Evolutionary conservation across 2,113 vertebrate genomes (phyloP), one percentile per base, ranked within the genome.

Genomic region (Carassius gibelio): DNA sequence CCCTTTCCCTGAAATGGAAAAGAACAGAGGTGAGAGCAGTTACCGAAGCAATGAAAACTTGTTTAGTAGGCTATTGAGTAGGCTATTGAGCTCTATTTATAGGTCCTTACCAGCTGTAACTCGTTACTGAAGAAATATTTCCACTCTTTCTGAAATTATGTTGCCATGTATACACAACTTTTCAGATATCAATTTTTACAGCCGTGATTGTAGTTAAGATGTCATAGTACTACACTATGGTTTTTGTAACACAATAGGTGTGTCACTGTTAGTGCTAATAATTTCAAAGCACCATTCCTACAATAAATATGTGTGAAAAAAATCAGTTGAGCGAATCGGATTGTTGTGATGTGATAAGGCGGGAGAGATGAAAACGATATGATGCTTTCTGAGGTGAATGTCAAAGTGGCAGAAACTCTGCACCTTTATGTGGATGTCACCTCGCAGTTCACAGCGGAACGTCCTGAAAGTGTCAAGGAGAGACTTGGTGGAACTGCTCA

Each of bases 381-480:
- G 42, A 2, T 64, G 59, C n/a, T 34, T 52, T 50, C 80, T 52
- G 42, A 69, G 48, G 23, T 68, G 61, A 82, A 66, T 52, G 83
- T n/a, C 26, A 48, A 52, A 10, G 45, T 69, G 62, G 78, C 71
- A 72, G 79, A 23, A 45, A 21, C 36, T 30, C 10, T 45, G 23
- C 84, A 90, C 88, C 90, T 90, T 89, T 59, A 90, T 87, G 30
- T 79, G 81, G 13, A 90, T 81, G 64, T 90, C 84, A 64, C 88
- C 91, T 85, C 90, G 79, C 5, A 89, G 86, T 68, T 90, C 86
- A 68, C 85, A 89, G 72, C 13, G 86, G 81, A 91, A 91, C 5
- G 74, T 88, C 34, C 55, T 42, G 34, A 90, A 89, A n/a, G 75
- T 89, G 81, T 90, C 90, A 66, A 91, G 86, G 17, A 91, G 86